Percentiles rank a stretch among this genome's conserved stretches.
Conservation (phyloP, 2,888 invertebrate species). For the Tuta absoluta region DNA sequence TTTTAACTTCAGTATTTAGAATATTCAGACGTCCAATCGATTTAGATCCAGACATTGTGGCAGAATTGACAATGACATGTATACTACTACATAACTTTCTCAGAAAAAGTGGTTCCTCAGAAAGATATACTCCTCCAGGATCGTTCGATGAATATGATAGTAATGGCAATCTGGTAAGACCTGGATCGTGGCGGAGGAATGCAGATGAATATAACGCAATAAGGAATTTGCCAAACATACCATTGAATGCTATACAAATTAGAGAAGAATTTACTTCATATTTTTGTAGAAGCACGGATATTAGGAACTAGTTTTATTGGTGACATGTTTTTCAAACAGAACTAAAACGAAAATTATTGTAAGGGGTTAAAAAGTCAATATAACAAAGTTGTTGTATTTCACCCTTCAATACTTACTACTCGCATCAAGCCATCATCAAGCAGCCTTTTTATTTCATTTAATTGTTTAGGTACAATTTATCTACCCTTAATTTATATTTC, state of each 20-base stretch:
- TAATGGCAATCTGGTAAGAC: not conserved
- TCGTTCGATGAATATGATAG: slow-evolving; percentile 25
- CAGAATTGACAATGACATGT: slow-evolving; percentile 45
- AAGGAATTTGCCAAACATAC: not conserved
- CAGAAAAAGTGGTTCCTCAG: slow-evolving; percentile 34
- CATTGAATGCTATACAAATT: slow-evolving; percentile 1
- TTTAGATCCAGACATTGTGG: slow-evolving; percentile 39
- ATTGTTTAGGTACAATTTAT: too few species aligned
- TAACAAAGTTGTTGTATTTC: too few species aligned
- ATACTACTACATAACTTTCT: slow-evolving; percentile 43
- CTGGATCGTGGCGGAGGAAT: slow-evolving; percentile 6
- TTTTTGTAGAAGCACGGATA: too few species aligned
- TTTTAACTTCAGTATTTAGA: slow-evolving; percentile 42
- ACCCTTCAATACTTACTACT: too few species aligned
- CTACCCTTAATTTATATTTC: too few species aligned
- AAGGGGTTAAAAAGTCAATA: too few species aligned
- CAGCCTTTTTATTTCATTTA: too few species aligned
- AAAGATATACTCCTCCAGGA: slow-evolving; percentile 34
- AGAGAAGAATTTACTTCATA: slow-evolving; percentile 19
- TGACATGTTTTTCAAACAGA: too few species aligned
- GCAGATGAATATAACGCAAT: not conserved
- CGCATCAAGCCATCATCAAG: too few species aligned
- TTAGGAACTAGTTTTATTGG: too few species aligned
- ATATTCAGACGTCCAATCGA: slow-evolving; percentile 43
- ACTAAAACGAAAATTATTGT: too few species aligned